A percentile compares a stretch with the other conserved stretches of the same genome.
phyloP scores from a whole-genome alignment of 2,888 invertebrate species.

The Drosophila ezoana region DNA sequence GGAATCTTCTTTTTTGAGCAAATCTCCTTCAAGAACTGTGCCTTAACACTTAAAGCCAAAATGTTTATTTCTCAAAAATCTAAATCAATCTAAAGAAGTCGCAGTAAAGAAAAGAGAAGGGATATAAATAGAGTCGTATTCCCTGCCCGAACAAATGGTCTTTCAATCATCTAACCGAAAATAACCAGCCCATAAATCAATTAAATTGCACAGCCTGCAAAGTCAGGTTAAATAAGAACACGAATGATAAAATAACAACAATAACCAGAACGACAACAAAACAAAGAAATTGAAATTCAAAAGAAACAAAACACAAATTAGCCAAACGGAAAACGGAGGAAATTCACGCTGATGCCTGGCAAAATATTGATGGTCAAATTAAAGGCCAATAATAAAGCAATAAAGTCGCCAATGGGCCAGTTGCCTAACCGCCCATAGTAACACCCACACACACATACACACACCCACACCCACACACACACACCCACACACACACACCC shows the following conservation, averaged over 20 bases:
- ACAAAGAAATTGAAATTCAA: conserved; percentile 42
- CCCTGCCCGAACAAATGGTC: background rate
- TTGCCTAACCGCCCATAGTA: conserved; percentile 32
- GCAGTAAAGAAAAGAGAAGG: background rate
- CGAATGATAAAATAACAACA: conserved; percentile 12
- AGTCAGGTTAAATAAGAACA: conserved; percentile 32
- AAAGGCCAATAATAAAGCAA: conserved; percentile 77
- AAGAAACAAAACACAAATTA: conserved; percentile 63
- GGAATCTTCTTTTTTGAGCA: too few relatives aligned
- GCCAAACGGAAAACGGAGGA: conserved; percentile 42
- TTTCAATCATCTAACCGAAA: background rate
- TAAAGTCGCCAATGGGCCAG: conserved; percentile 61
- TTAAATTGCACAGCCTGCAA: conserved; percentile 27
- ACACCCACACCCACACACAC: background rate
- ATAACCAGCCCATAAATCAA: conserved; percentile 22
- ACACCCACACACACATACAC: conserved; percentile 27
- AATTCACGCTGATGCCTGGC: conserved; percentile 49
- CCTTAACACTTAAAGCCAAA: background rate
- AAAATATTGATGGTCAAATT: conserved; percentile 73
- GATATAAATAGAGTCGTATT: conserved; percentile 5
- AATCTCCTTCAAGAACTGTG: too few relatives aligned
- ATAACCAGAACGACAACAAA: background rate
- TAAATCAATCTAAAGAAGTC: conserved; percentile 1
- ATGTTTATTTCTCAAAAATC: background rate
- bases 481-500: conserved; percentile 7